Evolutionary conservation across 2,797 vertebrate genomes (phyloP).

Genomic region (Coccyzus lansbergi): DNA sequence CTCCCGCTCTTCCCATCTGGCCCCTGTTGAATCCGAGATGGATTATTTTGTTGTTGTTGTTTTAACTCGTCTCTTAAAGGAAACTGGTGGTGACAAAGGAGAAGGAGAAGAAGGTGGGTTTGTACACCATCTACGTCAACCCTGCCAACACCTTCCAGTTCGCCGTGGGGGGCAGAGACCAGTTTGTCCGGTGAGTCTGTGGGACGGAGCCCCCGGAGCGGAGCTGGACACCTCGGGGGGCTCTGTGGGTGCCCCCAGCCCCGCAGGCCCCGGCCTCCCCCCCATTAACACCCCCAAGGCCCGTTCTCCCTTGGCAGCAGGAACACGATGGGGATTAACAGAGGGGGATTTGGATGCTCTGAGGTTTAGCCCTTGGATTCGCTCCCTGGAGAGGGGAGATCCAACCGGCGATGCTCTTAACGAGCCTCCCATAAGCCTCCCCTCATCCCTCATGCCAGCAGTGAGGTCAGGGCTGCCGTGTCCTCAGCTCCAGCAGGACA

Average conservation of each 20-base stretch:
- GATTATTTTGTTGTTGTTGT: neutral
- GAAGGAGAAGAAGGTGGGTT: slow-evolving; percentile 93
- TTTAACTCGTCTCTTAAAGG: slow-evolving; percentile 71
- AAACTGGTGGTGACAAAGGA: slow-evolving; percentile 96
- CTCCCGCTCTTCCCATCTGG: neutral
- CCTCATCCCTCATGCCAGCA: rapidly evolving
- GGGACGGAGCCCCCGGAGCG: neutral
- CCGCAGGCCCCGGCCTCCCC: neutral
- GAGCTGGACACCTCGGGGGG: neutral
- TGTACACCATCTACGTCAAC: slow-evolving; percentile 96
- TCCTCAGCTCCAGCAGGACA: rapidly evolving
- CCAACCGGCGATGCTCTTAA: neutral
- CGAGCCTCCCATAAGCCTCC: neutral
- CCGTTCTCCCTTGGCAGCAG: neutral
- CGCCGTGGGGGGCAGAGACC: slow-evolving; percentile 93
- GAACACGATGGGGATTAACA: neutral
- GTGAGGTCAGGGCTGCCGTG: rapidly evolving
- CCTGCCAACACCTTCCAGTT: slow-evolving; percentile 94
- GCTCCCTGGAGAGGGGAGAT: rapidly evolving
- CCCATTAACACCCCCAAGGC: neutral
- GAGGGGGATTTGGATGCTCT: neutral
- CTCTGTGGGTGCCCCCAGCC: neutral
- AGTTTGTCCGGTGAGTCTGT: slow-evolving; percentile 88
- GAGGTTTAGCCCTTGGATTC: neutral
- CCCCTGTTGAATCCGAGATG: neutral